A percentile compares a stretch with the other conserved stretches of the same genome.
Evolutionary conservation across 2,113 vertebrate species (phyloP).

Genomic region (Xyliphius kryptos): DNA sequence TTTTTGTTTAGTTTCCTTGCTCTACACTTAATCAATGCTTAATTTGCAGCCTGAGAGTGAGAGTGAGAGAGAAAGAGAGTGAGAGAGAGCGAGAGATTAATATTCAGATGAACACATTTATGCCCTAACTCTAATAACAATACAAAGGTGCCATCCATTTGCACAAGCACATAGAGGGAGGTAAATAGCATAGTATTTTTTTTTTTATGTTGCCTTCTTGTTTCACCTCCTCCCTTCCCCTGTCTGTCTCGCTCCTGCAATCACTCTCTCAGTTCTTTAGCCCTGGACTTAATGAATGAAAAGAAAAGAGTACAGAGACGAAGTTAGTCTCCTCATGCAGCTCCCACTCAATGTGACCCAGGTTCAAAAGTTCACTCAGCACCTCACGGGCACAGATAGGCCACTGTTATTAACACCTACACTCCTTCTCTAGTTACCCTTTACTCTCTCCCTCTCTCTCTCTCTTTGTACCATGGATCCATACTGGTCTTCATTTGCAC

Average conservation of each 20-base stretch:
- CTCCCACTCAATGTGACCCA: too few species aligned
- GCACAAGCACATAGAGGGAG: slow-evolving; percentile 66
- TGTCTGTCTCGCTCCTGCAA: slow-evolving; percentile 28
- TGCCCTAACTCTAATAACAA: slow-evolving; percentile 86
- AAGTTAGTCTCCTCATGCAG: slow-evolving; percentile 65
- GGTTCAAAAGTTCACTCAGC: slow-evolving; percentile 94
- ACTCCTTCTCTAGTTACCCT: slow-evolving; percentile 22
- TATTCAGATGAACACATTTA: slow-evolving; percentile 73
- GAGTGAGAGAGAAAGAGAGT: slow-evolving; percentile 6
- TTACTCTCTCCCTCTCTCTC: slow-evolving; percentile 15
- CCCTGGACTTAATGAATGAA: slow-evolving; percentile 71
- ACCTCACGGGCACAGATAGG: slow-evolving; percentile 71
- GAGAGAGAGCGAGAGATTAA: slow-evolving; percentile 73
- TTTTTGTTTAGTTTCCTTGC: slow-evolving; percentile 5
- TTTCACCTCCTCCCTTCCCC: slow-evolving; percentile 52
- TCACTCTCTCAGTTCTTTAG: neutral
- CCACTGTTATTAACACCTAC: slow-evolving; percentile 54
- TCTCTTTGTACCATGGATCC: too few species aligned
- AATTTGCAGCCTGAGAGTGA: slow-evolving; percentile 10
- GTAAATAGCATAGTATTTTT: slow-evolving; percentile 73
- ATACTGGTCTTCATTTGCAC: too few species aligned
- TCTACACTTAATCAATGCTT: slow-evolving; percentile 8
- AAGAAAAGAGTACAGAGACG: slow-evolving; percentile 39
- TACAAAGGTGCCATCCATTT: slow-evolving; percentile 82
- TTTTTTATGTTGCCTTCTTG: slow-evolving; percentile 45